Percentiles rank a stretch among this genome's conserved stretches.
Conservation (phyloP, 2,113 vertebrate genomes). For the Malurus melanocephalus region DNA sequence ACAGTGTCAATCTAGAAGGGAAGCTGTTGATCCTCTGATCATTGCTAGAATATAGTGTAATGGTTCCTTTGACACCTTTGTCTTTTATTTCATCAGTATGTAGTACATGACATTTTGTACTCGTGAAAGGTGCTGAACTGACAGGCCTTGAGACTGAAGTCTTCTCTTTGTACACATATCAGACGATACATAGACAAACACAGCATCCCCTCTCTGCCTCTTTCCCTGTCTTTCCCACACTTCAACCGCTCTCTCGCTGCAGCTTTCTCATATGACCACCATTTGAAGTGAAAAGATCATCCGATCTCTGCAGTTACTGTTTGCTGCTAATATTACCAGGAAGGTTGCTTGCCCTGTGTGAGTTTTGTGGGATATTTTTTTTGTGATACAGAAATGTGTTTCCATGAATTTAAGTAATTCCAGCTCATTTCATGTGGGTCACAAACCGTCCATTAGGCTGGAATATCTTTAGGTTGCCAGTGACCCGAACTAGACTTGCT, state of each 20-base stretch:
- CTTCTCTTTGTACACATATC: conserved; percentile 63
- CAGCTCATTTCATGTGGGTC: conserved; percentile 4
- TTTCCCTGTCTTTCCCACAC: neutral
- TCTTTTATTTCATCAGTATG: conserved; percentile 65
- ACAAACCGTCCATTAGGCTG: neutral
- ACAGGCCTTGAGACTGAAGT: conserved; percentile 60
- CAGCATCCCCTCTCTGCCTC: conserved; percentile 15
- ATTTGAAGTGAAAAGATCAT: conserved; percentile 23
- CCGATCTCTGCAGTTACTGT: neutral
- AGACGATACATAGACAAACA: conserved; percentile 41
- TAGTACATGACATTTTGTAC: conserved; percentile 63
- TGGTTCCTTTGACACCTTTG: conserved; percentile 66
- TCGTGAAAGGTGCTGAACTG: conserved; percentile 66
- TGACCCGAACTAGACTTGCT: conserved; percentile 21
- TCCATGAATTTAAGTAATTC: conserved; percentile 23
- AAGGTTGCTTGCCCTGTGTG: neutral
- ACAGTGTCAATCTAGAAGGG: conserved; percentile 44
- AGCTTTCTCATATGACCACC: neutral
- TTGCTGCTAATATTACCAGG: neutral
- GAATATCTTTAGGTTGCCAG: conserved; percentile 12
- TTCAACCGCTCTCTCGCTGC: neutral
- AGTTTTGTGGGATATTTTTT: neutral
- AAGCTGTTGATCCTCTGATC: conserved; percentile 59
- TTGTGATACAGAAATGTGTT: neutral
- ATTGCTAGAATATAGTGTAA: conserved; percentile 55